Evolutionary conservation across 2,888 invertebrate species (phyloP), one percentile per base, ranked within the genome.

Genomic region (Rhodophaea formosa): DNA sequence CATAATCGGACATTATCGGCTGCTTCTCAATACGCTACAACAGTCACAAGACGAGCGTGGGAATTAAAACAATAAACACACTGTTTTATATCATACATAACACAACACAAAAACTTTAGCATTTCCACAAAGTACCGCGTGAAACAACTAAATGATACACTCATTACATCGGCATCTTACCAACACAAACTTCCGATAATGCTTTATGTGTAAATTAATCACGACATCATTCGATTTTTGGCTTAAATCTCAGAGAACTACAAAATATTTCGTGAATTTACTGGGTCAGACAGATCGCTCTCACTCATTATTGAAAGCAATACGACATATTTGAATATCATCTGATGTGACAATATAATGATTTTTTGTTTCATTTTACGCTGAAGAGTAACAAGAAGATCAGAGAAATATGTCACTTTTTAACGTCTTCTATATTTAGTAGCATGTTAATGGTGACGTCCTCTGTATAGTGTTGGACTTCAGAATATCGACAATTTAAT

Each of bases 1-100:
- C 97, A 88, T 95, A 95, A 78, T 96, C 96, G 56, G 92, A 91
- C 92, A 92, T 92, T 74, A 70, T 88, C 68, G 69, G 66, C 69
- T 62, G 70, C 70, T 72, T 70, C 74, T 69, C 71, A 71, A 72
- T 65, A 71, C 73, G 67, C 77, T 78, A 81, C 81, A 82, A 80
- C 69, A 74, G 70, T 74, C 68, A 79, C 69, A 71, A 75, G 68
- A 76, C 68, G 71, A 80, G 72, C 82, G 82, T 86, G 79, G 79
- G 81, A 85, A 82, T 72, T 76, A 74, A 67, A 79, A 73, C 74
- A 77, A 70, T 69, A 76, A 72, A 72, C 73, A 53, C 69, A 77
- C 75, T 74, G 71, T 74, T 72, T 67, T 69, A 62, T 66, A 66
- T 71, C 69, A 59, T 72, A 77, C 73, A 65, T 68, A 72, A 43